Base-by-base conservation (phyloP, 2,113 vertebrate species). In the Bujurquina vittata region DNA sequence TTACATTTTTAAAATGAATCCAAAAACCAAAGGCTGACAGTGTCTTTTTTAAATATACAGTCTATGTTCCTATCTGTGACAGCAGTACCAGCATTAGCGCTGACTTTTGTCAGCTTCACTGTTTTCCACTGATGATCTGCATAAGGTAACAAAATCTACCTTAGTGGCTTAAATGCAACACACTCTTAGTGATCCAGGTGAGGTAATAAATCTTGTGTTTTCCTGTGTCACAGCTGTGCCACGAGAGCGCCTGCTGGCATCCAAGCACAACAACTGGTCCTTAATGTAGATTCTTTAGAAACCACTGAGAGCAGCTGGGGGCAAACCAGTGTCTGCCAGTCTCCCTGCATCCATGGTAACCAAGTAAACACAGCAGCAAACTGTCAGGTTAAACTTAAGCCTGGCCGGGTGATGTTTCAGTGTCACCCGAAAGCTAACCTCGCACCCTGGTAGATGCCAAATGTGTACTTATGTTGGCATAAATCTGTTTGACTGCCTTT, bases 251-350 rank as follows among this genome's bases (percentile, higher is more conserved):
- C 80, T 78, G 23, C 90, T 95, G 94, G 89, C 87, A 95, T 95
- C 91, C 91, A 92, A 95, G 92, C 80, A 88, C 84, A 96, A 95
- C 96, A 97, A 95, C 96, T 96, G 96, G 94, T 91, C 94, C 93
- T 96, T 94, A 95, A 96, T 95, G 95, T 93, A 93, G 92, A 96
- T 96, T 95, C 95, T 95, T 94, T 83, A 89, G 89, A 92, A 95
- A 92, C 90, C 94, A 92, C 92, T 54, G 78, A 89, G 93, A 96
- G 94, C 97, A 97, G 96, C 97, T 97, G 97, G 94, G 95, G 84
- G 94, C 58, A 87, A 88, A 88, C 84, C 88, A 92, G 94, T 95
- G 94, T 95, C 88, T 95, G 94, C 95, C 95, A 94, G 95, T 95
- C 94, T 90, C 29, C 20, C 72, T 84, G 93, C 88, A 84, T 88